These are phyloP conservation scores for Dasysyrphus albostriatus DNA, from an alignment of 2,888 invertebrate genomes.

Conservation along the genomic window DNA sequence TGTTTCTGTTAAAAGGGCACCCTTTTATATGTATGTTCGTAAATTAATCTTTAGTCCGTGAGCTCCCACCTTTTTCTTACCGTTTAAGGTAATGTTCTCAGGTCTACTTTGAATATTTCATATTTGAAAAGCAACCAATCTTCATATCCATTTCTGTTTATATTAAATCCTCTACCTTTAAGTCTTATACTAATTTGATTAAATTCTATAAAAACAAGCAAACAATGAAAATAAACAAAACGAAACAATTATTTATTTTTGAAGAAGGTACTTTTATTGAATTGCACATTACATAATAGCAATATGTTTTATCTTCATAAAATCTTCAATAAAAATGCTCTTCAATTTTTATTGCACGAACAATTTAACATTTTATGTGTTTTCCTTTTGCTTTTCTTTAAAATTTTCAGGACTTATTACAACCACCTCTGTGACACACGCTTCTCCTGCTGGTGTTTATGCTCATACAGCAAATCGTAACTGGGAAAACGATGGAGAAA, in stretches of 20 bases:
- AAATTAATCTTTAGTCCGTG: too few relatives aligned
- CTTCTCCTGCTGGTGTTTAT: constrained; percentile 90
- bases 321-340: constrained; percentile 4
- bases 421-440: constrained; percentile 91
- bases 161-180: too few relatives aligned
- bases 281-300: not conserved
- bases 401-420: constrained; percentile 86
- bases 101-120: too few relatives aligned
- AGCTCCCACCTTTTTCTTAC: too few relatives aligned
- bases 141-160: too few relatives aligned
- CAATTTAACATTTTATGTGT: constrained; percentile 26
- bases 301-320: constrained; percentile 5
- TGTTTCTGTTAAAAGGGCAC: too few relatives aligned
- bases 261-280: not conserved
- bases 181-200: too few relatives aligned
- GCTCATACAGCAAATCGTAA: constrained; percentile 89
- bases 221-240: not conserved
- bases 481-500: constrained; percentile 89
- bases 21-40: too few relatives aligned
- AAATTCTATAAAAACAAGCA: not conserved
- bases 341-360: constrained; percentile 27
- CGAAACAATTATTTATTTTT: constrained; percentile 16
- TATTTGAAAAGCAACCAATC: too few relatives aligned
- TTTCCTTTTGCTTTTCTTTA: not conserved
- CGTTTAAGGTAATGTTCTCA: too few relatives aligned